These are phyloP conservation scores for Camponotus fellah DNA, from an alignment of 2,888 invertebrate species.

Conservation along the genomic window DNA sequence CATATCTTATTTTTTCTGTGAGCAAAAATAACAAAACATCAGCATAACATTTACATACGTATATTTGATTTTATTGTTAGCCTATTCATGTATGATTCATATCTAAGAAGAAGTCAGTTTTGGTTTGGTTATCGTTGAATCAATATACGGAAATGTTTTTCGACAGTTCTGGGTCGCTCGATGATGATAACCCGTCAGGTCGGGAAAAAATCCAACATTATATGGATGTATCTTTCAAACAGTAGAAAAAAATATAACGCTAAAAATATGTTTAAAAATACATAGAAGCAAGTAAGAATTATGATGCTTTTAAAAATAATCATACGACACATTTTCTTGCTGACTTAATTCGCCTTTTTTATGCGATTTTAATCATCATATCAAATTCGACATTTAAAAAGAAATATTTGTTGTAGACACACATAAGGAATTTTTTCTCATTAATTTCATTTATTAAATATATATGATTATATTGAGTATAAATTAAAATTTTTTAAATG, in stretches of 20 bases:
- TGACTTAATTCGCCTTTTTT: neutral
- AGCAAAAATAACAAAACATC: neutral
- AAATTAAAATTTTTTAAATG: neutral
- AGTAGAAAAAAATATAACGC: neutral
- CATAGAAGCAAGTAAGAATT: neutral
- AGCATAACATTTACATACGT: neutral
- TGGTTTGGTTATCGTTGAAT: neutral
- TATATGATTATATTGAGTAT: neutral
- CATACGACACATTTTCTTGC: neutral
- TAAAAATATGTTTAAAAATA: neutral
- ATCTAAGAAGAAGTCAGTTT: slow-evolving; percentile 12
- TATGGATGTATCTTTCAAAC: neutral
- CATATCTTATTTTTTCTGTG: neutral
- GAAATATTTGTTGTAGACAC: neutral
- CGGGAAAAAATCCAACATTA: neutral
- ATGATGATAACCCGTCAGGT: neutral
- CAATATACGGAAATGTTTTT: neutral
- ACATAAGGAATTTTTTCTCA: neutral
- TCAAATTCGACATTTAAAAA: neutral
- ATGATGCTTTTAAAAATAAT: neutral
- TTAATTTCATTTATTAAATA: neutral
- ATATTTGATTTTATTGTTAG: neutral
- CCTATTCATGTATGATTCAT: neutral
- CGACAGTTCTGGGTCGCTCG: neutral
- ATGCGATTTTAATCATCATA: neutral